Conservation (phyloP, 2,797 vertebrate genomes). For the Simalia tracyae region DNA sequence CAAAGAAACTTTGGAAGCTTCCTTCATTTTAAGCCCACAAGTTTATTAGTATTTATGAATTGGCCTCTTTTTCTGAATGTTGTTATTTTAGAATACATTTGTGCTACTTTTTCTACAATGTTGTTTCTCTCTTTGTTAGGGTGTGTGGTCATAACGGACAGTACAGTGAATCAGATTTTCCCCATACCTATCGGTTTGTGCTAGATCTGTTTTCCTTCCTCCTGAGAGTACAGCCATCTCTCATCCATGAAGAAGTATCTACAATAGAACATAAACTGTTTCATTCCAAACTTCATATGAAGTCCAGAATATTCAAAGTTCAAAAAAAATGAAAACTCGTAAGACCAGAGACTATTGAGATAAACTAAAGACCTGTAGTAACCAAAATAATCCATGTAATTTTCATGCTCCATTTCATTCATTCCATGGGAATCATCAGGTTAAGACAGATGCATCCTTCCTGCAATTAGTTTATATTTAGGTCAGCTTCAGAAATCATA, state of each 20-base stretch:
- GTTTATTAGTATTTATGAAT: neutral
- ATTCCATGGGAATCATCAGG: neutral
- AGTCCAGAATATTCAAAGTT: slow-evolving; percentile 43
- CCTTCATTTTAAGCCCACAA: neutral
- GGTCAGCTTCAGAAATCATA: neutral
- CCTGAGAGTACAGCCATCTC: slow-evolving; percentile 74
- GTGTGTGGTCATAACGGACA: slow-evolving; percentile 70
- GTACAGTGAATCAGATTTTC: slow-evolving; percentile 76
- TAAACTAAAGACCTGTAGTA: neutral
- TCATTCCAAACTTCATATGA: slow-evolving; percentile 62
- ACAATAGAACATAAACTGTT: slow-evolving; percentile 80
- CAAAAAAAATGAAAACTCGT: slow-evolving; percentile 49
- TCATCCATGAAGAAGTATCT: slow-evolving; percentile 83
- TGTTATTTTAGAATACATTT: slow-evolving; percentile 11
- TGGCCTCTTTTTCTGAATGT: neutral
- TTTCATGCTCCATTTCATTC: neutral
- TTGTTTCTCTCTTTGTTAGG: slow-evolving; percentile 64
- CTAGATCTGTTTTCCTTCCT: slow-evolving; percentile 86
- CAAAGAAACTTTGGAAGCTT: neutral
- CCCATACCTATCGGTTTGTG: slow-evolving; percentile 83
- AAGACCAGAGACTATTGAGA: slow-evolving; percentile 4
- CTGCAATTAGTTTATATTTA: neutral
- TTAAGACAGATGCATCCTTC: neutral
- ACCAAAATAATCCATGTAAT: neutral
- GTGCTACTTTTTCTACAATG: neutral